Evolutionary conservation across 2,113 vertebrate species (phyloP).

Genomic region (Agelaius phoeniceus): DNA sequence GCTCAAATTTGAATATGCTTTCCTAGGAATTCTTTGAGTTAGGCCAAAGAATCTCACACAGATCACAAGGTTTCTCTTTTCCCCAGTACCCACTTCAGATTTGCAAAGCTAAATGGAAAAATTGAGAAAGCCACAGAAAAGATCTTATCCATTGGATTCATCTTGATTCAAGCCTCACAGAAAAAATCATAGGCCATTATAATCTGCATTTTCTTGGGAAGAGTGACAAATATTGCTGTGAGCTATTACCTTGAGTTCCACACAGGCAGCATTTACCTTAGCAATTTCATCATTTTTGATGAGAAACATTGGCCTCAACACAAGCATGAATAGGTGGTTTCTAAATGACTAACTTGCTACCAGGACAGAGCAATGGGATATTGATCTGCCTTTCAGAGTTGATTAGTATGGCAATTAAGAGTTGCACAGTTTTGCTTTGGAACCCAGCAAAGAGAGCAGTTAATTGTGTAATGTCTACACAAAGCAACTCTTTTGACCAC

Average conservation of each 20-base stretch:
- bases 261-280: not conserved
- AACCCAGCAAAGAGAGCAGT: not conserved
- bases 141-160: not conserved
- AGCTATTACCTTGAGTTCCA: not conserved
- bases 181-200: not conserved
- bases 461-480: not conserved
- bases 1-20: not conserved
- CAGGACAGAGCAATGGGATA: not conserved
- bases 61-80: not conserved
- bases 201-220: not conserved
- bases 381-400: not conserved
- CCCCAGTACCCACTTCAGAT: not conserved
- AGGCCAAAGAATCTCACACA: not conserved
- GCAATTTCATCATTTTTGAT: not conserved
- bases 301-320: not conserved
- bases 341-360: not conserved
- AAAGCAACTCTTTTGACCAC: not conserved
- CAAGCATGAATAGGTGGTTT: not conserved
- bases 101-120: not conserved
- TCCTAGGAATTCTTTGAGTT: not conserved
- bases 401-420: not conserved
- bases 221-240: not conserved
- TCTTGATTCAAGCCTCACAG: not conserved
- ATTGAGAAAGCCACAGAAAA: not conserved
- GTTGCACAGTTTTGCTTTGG: not conserved